Evolutionary conservation across 2,888 invertebrate genomes (phyloP).

Genomic region (Tachina lurida): DNA sequence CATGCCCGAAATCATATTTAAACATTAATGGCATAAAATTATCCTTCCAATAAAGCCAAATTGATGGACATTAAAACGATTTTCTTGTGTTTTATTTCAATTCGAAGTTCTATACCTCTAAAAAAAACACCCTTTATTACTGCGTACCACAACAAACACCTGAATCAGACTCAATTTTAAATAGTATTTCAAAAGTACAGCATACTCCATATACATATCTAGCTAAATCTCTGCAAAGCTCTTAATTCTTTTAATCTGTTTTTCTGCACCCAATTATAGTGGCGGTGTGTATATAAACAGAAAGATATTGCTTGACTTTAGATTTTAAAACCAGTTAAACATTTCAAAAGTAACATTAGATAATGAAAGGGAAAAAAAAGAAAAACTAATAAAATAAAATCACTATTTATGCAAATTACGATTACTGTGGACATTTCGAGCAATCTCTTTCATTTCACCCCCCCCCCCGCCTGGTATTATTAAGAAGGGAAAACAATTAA

Average conservation of each 20-base stretch:
- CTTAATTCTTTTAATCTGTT: not conserved
- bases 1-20: too few relatives aligned
- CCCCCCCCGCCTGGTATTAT: conserved; percentile 2
- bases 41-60: too few relatives aligned
- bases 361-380: not conserved
- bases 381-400: conserved; percentile 35
- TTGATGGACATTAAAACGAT: too few relatives aligned
- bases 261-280: not conserved
- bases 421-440: not conserved
- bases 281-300: not conserved
- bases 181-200: not conserved
- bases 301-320: conserved; percentile 18
- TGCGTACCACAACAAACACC: conserved; percentile 2
- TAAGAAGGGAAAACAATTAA: conserved; percentile 15
- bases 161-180: conserved; percentile 29
- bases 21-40: too few relatives aligned
- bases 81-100: too few relatives aligned
- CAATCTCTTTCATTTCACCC: not conserved
- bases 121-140: too few relatives aligned
- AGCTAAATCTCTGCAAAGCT: not conserved
- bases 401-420: conserved; percentile 17
- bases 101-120: too few relatives aligned
- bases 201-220: not conserved
- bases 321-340: conserved; percentile 7
- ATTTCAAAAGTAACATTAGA: conserved; percentile 10